These are phyloP conservation scores for Hypanus sabinus DNA, from an alignment of 2,113 vertebrate genomes.

Conservation along the genomic window DNA sequence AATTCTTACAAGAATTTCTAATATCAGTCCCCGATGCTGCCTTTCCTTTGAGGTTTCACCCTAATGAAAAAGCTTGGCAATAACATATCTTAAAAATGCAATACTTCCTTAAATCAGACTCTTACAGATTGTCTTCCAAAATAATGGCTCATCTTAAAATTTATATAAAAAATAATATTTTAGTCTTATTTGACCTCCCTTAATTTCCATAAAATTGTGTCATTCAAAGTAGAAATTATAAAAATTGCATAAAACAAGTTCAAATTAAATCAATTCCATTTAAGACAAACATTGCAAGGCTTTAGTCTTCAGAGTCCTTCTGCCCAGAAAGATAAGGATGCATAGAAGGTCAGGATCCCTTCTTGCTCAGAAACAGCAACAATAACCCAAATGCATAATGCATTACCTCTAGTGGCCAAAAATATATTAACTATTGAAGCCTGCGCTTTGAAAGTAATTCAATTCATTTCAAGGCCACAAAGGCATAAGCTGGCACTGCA, in stretches of 20 bases:
- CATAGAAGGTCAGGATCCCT: constrained; percentile 19
- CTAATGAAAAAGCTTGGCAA: not conserved
- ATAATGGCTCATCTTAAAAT: not conserved
- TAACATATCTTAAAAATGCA: not conserved
- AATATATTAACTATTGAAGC: constrained; percentile 22
- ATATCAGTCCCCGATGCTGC: not conserved
- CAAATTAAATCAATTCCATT: not conserved
- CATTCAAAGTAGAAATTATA: not conserved
- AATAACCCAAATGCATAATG: constrained; percentile 19
- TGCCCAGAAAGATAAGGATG: not conserved
- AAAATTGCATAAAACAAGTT: not conserved
- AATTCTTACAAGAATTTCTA: not conserved
- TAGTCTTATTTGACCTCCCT: not conserved
- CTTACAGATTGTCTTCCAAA: not conserved
- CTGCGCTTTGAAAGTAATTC: constrained; percentile 12
- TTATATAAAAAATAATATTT: not conserved
- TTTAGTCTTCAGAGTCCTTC: not conserved
- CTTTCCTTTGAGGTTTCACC: not conserved
- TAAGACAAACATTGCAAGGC: not conserved
- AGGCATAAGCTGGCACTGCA: not conserved
- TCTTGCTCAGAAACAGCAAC: constrained; percentile 11
- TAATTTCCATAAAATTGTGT: no score
- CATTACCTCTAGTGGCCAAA: not conserved
- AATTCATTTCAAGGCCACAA: constrained; percentile 4
- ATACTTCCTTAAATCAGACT: not conserved